Evolutionary conservation across 2,797 vertebrate genomes (phyloP), one percentile per base, ranked within the genome.

Genomic region (Poecilia wingei): DNA sequence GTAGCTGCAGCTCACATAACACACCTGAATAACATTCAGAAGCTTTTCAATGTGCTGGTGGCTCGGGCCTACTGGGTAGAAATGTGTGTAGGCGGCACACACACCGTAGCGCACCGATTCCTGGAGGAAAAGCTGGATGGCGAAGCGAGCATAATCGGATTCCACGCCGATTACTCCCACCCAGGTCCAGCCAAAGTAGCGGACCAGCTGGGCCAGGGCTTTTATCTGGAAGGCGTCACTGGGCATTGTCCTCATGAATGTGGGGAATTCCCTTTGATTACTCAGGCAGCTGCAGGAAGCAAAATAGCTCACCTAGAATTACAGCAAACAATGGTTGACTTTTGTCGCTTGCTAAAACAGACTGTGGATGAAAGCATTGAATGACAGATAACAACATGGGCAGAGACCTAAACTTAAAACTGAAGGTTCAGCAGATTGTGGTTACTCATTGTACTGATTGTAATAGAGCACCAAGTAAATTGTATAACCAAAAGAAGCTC

Each of bases 101-200:
- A 96, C 92, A 6, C 88, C 83, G n/a, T 84, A 81, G 57, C 64
- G 89, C 53, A 93, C 92, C 3, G 95, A 93, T 33, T 95, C 93
- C 84, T 96, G 94, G 72, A 96, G 93, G 78, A 97, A 97, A 36
- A 90, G 79, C 78, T 97, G 96, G 5, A 97, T 94, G 73, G 95
- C 94, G 45, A 96, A 96, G 75, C 88, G 95, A 7, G 95, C 95
- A 14, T 96, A 96, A 66, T 96, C 96, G 9, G 95, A 94, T 72
- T 97, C 95, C 46, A 91, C 88, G 9, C 95, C 96, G 18, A 96
- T 94, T 9, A 96, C 83, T 3, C 96, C 96, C 9, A 96, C 92
- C 96, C 96, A 97, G 33, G 92, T 96, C 96, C 97, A 97, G 28
- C 92, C 91, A 72, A 97, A 97, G 78, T 96, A 95, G 68, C 84